Evolutionary conservation across 2,888 invertebrate species (phyloP).

Genomic region (Parascotia fuliginaria): DNA sequence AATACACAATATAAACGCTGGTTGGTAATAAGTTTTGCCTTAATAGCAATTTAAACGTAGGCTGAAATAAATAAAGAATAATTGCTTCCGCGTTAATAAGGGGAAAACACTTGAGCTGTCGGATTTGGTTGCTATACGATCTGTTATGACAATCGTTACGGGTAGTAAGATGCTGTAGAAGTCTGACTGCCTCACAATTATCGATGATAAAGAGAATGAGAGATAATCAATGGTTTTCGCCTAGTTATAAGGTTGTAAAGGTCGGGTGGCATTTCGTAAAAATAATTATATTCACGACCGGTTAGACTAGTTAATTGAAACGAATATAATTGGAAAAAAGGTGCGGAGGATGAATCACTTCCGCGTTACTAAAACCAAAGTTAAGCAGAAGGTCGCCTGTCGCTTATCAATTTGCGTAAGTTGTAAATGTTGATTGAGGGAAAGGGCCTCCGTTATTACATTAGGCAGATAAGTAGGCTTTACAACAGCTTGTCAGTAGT

Average conservation of each 20-base stretch:
- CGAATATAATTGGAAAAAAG: too few relatives aligned
- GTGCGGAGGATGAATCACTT: neutral
- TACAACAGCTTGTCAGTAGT: neutral
- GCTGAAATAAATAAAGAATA: slow-evolving; percentile 1
- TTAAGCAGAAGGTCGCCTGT: neutral
- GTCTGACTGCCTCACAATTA: too few relatives aligned
- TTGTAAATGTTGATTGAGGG: slow-evolving; percentile 7
- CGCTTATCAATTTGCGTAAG: slow-evolving; percentile 1
- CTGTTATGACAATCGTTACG: too few relatives aligned
- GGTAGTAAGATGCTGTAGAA: too few relatives aligned
- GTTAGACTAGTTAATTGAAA: too few relatives aligned
- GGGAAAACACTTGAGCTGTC: too few relatives aligned
- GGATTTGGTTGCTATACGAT: too few relatives aligned
- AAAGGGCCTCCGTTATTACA: neutral
- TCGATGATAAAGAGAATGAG: too few relatives aligned
- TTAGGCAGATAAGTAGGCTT: neutral
- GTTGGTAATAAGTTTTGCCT: neutral
- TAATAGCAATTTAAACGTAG: neutral
- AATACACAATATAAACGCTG: slow-evolving; percentile 22
- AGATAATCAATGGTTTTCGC: too few relatives aligned
- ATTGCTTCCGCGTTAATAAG: slow-evolving; percentile 1
- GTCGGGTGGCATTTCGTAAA: too few relatives aligned
- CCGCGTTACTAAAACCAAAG: neutral
- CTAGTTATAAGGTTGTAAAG: too few relatives aligned
- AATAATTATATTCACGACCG: too few relatives aligned